Evolutionary conservation across 2,113 vertebrate species (phyloP).

Genomic region (Australoheros scitulus): DNA sequence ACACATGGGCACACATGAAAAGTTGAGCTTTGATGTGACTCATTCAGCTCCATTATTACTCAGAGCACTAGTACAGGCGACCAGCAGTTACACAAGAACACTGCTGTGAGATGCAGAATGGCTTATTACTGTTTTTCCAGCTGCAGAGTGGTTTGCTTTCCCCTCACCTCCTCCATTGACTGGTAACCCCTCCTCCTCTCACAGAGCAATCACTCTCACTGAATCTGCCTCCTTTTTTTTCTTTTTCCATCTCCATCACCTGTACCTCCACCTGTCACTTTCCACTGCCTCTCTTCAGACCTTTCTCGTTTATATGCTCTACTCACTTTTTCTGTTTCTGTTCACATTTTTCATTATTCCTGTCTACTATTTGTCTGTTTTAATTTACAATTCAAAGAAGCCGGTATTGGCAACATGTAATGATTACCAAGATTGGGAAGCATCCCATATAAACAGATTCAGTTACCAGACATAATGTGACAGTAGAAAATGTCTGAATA

Average conservation of each 20-base stretch:
- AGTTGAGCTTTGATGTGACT: not conserved
- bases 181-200: not conserved
- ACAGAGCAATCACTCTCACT: slow-evolving; percentile 16
- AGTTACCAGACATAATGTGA: not conserved
- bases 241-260: slow-evolving; percentile 43
- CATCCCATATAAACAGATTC: slow-evolving; percentile 18
- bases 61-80: not conserved
- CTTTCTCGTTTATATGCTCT: not conserved
- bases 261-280: slow-evolving; percentile 4
- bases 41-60: slow-evolving; percentile 11
- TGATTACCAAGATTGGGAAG: slow-evolving; percentile 3
- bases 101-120: slow-evolving; percentile 22
- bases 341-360: slow-evolving; percentile 7
- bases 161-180: not conserved
- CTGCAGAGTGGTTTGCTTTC: slow-evolving; percentile 31
- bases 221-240: slow-evolving; percentile 4
- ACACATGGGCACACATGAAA: not conserved
- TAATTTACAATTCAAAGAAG: slow-evolving; percentile 23
- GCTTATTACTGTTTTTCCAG: slow-evolving; percentile 42
- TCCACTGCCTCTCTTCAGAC: not conserved
- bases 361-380: not conserved
- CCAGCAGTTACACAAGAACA: slow-evolving; percentile 2
- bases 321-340: not conserved
- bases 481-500: not conserved
- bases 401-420: not conserved